A percentile compares a stretch with the other conserved stretches of the same genome.
Evolutionary conservation across 2,797 vertebrate genomes (phyloP).

Genomic region (Pseudochaenichthys georgianus): DNA sequence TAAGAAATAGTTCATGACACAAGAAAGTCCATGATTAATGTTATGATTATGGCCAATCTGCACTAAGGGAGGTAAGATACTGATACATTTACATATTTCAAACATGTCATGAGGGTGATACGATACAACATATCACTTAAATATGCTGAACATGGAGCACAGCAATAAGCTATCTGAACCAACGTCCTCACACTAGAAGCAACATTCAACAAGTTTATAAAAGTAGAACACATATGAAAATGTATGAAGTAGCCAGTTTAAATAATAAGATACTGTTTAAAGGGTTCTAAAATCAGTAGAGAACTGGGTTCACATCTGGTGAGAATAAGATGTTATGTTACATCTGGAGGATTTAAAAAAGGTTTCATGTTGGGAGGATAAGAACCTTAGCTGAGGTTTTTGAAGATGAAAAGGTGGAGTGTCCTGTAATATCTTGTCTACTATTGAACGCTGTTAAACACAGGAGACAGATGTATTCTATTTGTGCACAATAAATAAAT

Average conservation of each 20-base stretch:
- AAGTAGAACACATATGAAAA: background rate
- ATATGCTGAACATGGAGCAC: background rate
- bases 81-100: too few relatives aligned
- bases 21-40: too few relatives aligned
- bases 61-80: too few relatives aligned
- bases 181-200: background rate
- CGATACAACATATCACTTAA: background rate
- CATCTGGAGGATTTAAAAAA: conserved; percentile 44
- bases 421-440: conserved; percentile 27
- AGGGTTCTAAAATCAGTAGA: conserved; percentile 2
- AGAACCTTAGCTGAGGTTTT: conserved; percentile 28
- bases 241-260: background rate
- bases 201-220: background rate
- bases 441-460: conserved; percentile 9
- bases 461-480: conserved; percentile 11
- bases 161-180: background rate
- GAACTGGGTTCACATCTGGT: conserved; percentile 39
- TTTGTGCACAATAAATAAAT: conserved; percentile 25
- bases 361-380: conserved; percentile 3
- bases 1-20: too few relatives aligned
- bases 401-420: conserved; percentile 45
- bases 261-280: conserved; percentile 1
- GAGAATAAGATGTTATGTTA: conserved; percentile 40
- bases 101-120: background rate
- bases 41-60: too few relatives aligned